Evolutionary conservation across 2,113 vertebrate species (phyloP).

Genomic region (Spermophilus dauricus): DNA sequence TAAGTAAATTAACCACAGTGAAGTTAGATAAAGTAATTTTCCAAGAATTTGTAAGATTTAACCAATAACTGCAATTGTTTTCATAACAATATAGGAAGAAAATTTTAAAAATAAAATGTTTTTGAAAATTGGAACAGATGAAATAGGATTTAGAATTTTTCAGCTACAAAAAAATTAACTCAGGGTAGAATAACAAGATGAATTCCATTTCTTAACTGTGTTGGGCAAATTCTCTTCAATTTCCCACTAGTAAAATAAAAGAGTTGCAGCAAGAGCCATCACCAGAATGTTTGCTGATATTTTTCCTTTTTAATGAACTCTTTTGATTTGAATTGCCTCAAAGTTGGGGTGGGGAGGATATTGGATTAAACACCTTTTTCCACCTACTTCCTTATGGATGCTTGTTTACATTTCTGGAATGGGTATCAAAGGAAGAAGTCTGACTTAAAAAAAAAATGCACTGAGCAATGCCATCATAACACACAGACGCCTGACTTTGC

Average conservation of each 20-base stretch:
- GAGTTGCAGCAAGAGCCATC: neutral
- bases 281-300: neutral
- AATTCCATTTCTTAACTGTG: neutral
- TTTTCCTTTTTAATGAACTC: conserved; percentile 55
- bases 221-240: conserved; percentile 41
- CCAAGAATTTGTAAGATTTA: neutral
- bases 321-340: neutral
- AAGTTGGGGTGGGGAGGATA: neutral
- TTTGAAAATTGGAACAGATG: neutral
- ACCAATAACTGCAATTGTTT: neutral
- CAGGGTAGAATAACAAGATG: neutral
- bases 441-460: neutral
- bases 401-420: neutral
- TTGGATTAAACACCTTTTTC: neutral
- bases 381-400: neutral
- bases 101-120: neutral
- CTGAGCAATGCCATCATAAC: neutral
- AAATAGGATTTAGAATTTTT: neutral
- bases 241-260: conserved; percentile 48
- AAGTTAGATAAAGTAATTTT: neutral
- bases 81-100: neutral
- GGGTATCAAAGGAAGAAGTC: neutral
- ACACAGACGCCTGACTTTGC: accelerated
- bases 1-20: neutral
- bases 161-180: neutral